Conservation (phyloP, 2,797 vertebrate species). For the Sus cebifrons region DNA sequence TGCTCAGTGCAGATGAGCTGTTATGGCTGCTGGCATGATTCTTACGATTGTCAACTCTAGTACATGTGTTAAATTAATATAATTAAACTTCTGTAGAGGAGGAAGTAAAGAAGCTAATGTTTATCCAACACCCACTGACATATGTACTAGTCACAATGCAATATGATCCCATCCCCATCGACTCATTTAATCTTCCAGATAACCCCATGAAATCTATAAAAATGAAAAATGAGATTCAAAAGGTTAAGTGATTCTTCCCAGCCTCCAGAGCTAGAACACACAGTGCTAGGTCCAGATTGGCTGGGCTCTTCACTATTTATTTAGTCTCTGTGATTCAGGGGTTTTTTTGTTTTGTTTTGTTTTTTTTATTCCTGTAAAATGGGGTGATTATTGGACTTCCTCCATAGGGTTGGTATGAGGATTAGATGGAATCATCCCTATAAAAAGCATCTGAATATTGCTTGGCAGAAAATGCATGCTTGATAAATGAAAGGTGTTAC, state of each 20-base stretch:
- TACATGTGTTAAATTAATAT: not conserved
- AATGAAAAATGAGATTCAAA: conserved; percentile 37
- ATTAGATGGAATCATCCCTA: not conserved
- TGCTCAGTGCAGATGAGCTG: rapidly evolving
- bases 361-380: not conserved
- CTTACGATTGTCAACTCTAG: not conserved
- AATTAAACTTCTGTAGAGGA: not conserved
- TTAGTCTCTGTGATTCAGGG: conserved; percentile 10
- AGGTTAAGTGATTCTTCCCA: conserved; percentile 5
- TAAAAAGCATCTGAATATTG: conserved; percentile 36
- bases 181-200: conserved; percentile 16
- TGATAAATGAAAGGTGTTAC: not conserved
- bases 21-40: not conserved
- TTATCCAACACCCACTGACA: not conserved
- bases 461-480: not conserved
- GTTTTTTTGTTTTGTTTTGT: not conserved
- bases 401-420: not conserved
- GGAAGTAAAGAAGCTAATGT: conserved; percentile 9
- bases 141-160: not conserved
- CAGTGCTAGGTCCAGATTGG: not conserved
- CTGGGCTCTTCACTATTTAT: not conserved
- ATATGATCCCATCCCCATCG: not conserved
- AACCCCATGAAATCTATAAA: conserved; percentile 56
- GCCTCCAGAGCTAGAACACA: not conserved
- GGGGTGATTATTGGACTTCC: not conserved